These are phyloP conservation scores for Myotis myotis DNA, from an alignment of 2,797 vertebrate genomes.

Conservation along the genomic window DNA sequence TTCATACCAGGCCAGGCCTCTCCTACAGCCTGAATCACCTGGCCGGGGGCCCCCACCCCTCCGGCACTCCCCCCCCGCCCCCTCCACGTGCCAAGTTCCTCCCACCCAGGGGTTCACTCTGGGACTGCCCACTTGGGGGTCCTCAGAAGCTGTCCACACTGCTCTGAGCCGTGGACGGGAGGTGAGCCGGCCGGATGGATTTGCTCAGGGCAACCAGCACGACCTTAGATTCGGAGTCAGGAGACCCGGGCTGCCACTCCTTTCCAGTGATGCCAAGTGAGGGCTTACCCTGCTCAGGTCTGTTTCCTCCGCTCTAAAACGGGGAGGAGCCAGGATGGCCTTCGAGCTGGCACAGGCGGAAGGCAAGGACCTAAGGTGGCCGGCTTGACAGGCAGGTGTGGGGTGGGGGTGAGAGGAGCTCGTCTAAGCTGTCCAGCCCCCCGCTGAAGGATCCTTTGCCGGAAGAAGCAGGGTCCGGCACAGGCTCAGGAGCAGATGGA, in stretches of 20 bases:
- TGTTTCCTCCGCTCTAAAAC: background rate
- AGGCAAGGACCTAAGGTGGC: background rate
- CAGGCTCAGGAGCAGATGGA: background rate
- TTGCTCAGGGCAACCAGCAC: background rate
- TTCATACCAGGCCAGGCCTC: background rate
- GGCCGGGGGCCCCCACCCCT: fast-evolving
- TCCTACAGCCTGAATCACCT: background rate
- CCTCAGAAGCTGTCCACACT: background rate
- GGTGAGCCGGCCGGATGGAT: background rate
- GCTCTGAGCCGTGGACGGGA: background rate
- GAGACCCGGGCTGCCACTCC: background rate
- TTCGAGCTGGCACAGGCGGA: background rate
- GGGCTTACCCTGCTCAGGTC: background rate
- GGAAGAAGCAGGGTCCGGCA: background rate
- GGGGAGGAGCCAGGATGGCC: background rate
- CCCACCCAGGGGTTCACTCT: background rate
- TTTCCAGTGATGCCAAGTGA: background rate
- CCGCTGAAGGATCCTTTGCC: background rate
- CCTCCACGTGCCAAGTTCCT: background rate
- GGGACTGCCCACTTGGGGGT: background rate
- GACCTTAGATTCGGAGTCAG: background rate
- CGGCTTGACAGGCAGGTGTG: background rate
- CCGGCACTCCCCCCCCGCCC: background rate
- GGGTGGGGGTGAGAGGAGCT: background rate
- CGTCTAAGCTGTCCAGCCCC: background rate